Percentiles rank a stretch among this genome's conserved stretches.
Evolutionary conservation across 2,113 vertebrate genomes (phyloP).

Genomic region (Ageneiosus marmoratus): DNA sequence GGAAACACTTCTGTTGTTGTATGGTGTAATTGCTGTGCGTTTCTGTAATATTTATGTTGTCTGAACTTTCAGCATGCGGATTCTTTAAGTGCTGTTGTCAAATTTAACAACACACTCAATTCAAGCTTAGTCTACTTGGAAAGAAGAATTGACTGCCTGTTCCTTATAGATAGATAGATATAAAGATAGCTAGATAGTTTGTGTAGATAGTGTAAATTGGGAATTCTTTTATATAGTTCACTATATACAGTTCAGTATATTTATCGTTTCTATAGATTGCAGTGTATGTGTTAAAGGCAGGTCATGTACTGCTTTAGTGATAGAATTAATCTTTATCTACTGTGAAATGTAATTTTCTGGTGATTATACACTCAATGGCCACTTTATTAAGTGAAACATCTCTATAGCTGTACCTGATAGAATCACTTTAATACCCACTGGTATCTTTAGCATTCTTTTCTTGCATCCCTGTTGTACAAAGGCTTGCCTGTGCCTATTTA

Average conservation of each 20-base stretch:
- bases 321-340: constrained; percentile 7
- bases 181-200: too few species aligned
- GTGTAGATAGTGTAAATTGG: too few species aligned
- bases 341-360: constrained; percentile 9
- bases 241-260: background rate
- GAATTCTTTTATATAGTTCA: background rate
- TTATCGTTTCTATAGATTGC: background rate
- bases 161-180: too few species aligned
- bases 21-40: too few species aligned
- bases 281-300: background rate
- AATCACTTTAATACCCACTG: background rate
- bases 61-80: too few species aligned
- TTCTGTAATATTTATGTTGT: too few species aligned
- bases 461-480: background rate
- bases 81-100: too few species aligned
- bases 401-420: background rate
- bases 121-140: too few species aligned
- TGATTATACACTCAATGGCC: constrained; percentile 12
- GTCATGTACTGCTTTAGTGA: background rate
- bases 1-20: too few species aligned
- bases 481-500: background rate
- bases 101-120: too few species aligned
- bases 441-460: background rate
- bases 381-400: constrained; percentile 26
- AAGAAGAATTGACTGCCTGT: too few species aligned